Percentiles rank a stretch among this genome's conserved stretches.
phyloP scores from a whole-genome alignment of 2,797 vertebrate genomes.

The Cyclura pinguis region DNA sequence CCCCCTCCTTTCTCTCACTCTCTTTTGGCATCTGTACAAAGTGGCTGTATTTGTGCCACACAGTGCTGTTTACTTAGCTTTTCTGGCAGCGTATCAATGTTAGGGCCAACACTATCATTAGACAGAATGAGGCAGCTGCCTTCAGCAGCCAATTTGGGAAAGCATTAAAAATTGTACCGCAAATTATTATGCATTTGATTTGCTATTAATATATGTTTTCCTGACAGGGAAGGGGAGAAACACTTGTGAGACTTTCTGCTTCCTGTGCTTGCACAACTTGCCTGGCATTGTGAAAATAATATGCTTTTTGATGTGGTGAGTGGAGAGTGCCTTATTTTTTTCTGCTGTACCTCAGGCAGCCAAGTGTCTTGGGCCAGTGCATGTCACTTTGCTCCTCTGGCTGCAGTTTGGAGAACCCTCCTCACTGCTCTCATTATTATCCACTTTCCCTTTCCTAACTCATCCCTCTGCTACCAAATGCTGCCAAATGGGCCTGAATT shows the following conservation, averaged over 20 bases:
- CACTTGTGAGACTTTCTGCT: background rate
- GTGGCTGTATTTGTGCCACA: too few species aligned
- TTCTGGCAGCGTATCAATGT: background rate
- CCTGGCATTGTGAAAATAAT: background rate
- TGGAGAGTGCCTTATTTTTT: background rate
- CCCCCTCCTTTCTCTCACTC: background rate
- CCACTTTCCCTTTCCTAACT: background rate
- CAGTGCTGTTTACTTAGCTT: background rate
- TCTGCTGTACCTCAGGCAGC: background rate
- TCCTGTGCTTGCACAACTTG: background rate
- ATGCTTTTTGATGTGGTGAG: background rate
- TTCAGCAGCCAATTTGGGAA: background rate
- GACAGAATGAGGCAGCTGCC: too few species aligned
- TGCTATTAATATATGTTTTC: background rate
- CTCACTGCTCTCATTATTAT: background rate
- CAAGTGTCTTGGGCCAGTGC: too few species aligned
- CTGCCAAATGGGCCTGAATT: background rate
- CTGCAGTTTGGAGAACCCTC: background rate
- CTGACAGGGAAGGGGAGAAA: background rate
- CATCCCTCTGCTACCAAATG: background rate
- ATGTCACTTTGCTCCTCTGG: background rate
- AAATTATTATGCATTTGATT: background rate
- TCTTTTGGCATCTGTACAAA: background rate
- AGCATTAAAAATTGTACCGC: background rate
- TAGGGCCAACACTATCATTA: background rate